Base-by-base conservation (phyloP, 1,140 invertebrate species). In the Drosophila nigromelanica region DNA sequence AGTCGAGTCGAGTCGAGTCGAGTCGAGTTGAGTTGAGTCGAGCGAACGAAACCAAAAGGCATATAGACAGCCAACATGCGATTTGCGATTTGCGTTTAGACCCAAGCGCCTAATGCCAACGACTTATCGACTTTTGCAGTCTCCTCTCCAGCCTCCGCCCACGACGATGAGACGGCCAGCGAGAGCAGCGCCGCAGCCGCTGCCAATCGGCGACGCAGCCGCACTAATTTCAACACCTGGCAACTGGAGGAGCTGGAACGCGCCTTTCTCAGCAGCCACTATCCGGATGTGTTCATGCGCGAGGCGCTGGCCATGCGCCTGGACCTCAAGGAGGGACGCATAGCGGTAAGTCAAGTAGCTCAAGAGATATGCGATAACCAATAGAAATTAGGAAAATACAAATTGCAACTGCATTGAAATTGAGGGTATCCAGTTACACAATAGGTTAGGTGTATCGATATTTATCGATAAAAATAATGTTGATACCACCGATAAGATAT, bases 171-270 rank as follows among this genome's bases (percentile, higher is more conserved):
- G 21, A 77, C 76, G 42, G 56, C 56, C 40, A 75, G 76, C 56
- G 72, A 71, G 42, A 55, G 67, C 51, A 71, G 76, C 63, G 48
- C 45, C 14, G 55, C 63, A 39, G 77, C 76, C 18, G 79, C 83
- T 30, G 80, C 80, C 0, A 97, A 97, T 91, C 92, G 98, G 52
- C 93, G 98, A 62, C 94, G 98, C 71, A 99, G 98, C 47, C 92
- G 98, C 78, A 99, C 99, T 35, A 99, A 99, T 93, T 99, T 99
- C 93, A 99, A 97, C 93, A 97, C 97, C 77, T 99, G 98, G 98
- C 99, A 99, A 93, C 93, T 99, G 90, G 98, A 99, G 89, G 98
- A 99, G 93, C 94, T 99, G 90, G 99, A 99, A 92, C 93, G 97
- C 67, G 98, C 98, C 1, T 99, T 99, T 93, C 93, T 98, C 58